Percentiles rank a stretch among this genome's conserved stretches.
Conservation (phyloP, 2,113 vertebrate species). For the Thunnus thynnus region DNA sequence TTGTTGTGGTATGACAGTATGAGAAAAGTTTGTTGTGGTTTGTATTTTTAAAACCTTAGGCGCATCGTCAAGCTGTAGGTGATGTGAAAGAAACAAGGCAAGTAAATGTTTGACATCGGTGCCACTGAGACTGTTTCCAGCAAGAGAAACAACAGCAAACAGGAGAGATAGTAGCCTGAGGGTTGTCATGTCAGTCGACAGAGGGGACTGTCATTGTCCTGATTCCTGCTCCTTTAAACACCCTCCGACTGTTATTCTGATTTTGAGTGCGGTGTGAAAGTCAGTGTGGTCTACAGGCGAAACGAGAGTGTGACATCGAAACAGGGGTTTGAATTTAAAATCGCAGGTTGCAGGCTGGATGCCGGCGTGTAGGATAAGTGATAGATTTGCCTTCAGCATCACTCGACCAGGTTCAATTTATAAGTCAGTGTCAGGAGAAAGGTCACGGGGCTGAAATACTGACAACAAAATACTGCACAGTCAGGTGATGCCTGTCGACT, state of each 20-base stretch:
- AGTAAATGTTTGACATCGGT: neutral
- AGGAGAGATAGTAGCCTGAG: conserved; percentile 8
- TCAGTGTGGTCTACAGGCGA: neutral
- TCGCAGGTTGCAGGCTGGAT: neutral
- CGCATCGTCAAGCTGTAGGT: neutral
- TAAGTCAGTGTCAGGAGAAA: conserved; percentile 10
- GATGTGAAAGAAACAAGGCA: conserved; percentile 13
- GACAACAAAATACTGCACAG: conserved; percentile 26
- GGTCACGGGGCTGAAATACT: conserved; percentile 17
- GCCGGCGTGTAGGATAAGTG: neutral
- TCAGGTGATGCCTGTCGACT: conserved; percentile 20
- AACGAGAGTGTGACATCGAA: conserved; percentile 15
- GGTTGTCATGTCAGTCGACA: conserved; percentile 11
- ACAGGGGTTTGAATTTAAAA: conserved; percentile 18
- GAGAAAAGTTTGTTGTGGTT: neutral
- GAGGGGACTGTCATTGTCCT: neutral
- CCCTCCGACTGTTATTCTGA: conserved; percentile 18
- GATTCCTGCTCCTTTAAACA: conserved; percentile 18
- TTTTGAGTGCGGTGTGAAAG: conserved; percentile 27
- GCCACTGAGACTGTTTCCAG: neutral
- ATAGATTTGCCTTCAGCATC: conserved; percentile 10
- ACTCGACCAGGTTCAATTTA: conserved; percentile 12
- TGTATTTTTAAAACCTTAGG: neutral
- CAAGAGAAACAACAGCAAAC: conserved; percentile 14
- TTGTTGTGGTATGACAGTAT: neutral